Base-by-base conservation (phyloP, 2,797 vertebrate species). In the Sebastes itinus region DNA sequence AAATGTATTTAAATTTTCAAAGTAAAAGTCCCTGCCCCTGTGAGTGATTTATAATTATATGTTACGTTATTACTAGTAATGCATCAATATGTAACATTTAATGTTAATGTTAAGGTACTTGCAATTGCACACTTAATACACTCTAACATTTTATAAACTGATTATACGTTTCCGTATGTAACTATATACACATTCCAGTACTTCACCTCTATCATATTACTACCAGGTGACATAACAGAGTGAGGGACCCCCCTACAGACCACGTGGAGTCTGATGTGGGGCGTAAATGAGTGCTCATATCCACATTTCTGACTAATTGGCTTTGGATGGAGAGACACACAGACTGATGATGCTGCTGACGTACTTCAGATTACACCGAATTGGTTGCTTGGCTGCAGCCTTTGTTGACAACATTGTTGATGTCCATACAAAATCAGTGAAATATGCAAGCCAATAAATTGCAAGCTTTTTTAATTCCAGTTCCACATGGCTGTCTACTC, bases 181-280 rank as follows among this genome's bases (percentile, higher is more conserved):
- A 14, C 13, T 23, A 25, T 3, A 65, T 2, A 32, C 16, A 52
- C 16, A 52, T 38, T 23, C 7, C 14, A 16, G 25, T 59, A 35
- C 30, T 70, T n/a, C 76, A 22, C 9, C 28, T 9, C 27, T 30
- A 1, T 42, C 18, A 10, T 14, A 20, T 32, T 46, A 42, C 60
- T 16, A 42, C 25, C 20, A 65, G 52, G 3, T 18, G 63, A 55
- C 38, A 22, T 22, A 54, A 16, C 60, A 42, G 23, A 25, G 64
- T 70, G 27, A 8, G 12, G 65, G 67, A 67, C 14, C 59, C 67
- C 52, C 75, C 38, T 6, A 7, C 49, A 2, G 71, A 73, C 75
- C 72, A 69, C 20, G 32, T 89, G 65, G 78, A 67, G 83, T 93
- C 92, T 85, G 91, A 89, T 94, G 89, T 80, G 74, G 64, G 72